These are phyloP conservation scores for Macrosiphum euphorbiae DNA, from an alignment of 2,888 invertebrate genomes.

Conservation along the genomic window DNA sequence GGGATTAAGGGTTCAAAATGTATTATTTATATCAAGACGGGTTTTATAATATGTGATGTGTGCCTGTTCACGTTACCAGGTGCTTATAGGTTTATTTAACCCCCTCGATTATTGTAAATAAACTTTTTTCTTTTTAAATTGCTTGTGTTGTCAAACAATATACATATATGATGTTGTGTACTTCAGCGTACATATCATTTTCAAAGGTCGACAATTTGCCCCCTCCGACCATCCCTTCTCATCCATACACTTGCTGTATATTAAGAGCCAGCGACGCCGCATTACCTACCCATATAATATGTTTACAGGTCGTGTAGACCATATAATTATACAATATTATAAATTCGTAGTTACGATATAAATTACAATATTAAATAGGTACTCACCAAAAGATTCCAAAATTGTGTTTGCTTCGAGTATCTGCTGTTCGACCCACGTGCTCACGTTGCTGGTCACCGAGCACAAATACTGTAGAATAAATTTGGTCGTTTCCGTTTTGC, in stretches of 20 bases:
- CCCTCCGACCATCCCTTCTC: no score
- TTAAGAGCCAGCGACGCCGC: background rate
- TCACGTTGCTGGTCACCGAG: constrained; percentile 85
- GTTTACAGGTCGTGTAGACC: background rate
- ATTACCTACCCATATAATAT: background rate
- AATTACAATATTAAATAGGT: background rate
- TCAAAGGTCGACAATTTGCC: no score
- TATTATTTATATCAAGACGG: no score
- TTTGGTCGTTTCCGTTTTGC: constrained; percentile 94
- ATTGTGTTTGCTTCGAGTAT: constrained; percentile 94
- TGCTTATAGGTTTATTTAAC: background rate
- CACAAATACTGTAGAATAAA: constrained; percentile 92
- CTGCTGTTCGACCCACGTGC: constrained; percentile 96
- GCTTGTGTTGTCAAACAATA: no score
- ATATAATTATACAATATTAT: background rate
- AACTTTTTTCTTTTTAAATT: no score
- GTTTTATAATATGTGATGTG: background rate
- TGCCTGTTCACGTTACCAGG: background rate
- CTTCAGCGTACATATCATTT: no score
- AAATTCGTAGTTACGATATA: background rate
- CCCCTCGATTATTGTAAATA: no score
- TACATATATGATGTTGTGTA: no score
- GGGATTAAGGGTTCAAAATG: no score
- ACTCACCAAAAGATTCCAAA: constrained; percentile 89
- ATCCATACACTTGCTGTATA: no score